Conservation (phyloP, 1,140 invertebrate species). For the Alviniconcha marisindica region DNA sequence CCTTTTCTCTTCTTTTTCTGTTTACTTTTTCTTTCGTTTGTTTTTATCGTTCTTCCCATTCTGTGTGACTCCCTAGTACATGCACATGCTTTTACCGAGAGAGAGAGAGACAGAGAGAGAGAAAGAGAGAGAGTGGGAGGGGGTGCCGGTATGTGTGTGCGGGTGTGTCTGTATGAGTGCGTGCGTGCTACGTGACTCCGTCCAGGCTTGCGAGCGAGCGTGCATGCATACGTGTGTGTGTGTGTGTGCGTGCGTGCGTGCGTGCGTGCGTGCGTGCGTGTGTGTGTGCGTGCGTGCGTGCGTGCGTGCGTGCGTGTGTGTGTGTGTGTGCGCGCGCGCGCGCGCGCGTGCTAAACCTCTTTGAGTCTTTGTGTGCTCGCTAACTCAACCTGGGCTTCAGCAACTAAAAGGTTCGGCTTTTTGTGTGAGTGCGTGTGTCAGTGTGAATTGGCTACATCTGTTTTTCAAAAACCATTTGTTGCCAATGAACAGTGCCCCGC, state of each 20-base stretch:
- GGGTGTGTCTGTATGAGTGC: no score
- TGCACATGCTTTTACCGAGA: no score
- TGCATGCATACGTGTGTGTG: background rate
- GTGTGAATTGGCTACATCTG: background rate
- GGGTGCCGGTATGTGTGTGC: no score
- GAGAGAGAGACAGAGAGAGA: no score
- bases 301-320: slow-evolving; percentile 9
- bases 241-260: slow-evolving; percentile 23
- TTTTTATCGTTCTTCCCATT: no score
- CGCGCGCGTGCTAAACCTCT: background rate
- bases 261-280: slow-evolving; percentile 25
- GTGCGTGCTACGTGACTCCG: no score
- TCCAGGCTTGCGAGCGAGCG: no score
- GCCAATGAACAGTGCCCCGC: no score
- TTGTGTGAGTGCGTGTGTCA: background rate
- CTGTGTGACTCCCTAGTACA: no score
- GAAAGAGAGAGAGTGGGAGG: no score
- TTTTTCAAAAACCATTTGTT: background rate
- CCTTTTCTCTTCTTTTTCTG: background rate
- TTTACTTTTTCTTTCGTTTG: no score
- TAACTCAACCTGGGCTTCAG: background rate
- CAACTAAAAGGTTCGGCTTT: no score
- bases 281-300: slow-evolving; percentile 4
- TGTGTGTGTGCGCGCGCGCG: slow-evolving; percentile 9
- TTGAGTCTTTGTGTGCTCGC: background rate